These are phyloP conservation scores for Hormaphis cornu DNA, from an alignment of 1,140 invertebrate species.

Conservation along the genomic window DNA sequence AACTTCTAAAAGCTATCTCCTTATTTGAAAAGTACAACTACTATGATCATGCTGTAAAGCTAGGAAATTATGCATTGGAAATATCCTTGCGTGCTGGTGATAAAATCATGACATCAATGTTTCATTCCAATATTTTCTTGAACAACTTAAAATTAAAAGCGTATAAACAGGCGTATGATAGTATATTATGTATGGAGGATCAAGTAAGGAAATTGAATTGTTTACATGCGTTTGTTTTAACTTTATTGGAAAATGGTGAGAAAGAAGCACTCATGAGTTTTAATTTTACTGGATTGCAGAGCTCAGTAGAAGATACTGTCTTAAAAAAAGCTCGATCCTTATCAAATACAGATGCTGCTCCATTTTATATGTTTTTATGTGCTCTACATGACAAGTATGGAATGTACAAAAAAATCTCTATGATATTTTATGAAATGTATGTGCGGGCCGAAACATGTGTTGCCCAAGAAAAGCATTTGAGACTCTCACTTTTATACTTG, in stretches of 20 bases:
- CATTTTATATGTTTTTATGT: conserved; percentile 26
- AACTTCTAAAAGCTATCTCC: conserved; percentile 11
- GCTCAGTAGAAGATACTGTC: conserved; percentile 11
- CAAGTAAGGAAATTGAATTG: conserved; percentile 16
- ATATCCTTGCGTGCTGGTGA: background rate
- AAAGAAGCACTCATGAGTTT: conserved; percentile 2
- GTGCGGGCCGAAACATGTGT: background rate
- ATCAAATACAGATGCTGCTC: conserved; percentile 5
- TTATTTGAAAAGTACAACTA: conserved; percentile 14
- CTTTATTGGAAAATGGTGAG: conserved; percentile 19
- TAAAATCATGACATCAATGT: conserved; percentile 10
- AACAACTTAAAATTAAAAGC: conserved; percentile 20
- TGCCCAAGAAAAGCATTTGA: conserved; percentile 16
- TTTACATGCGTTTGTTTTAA: conserved; percentile 21
- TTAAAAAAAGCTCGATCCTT: conserved; percentile 25
- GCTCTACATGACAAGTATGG: conserved; percentile 12
- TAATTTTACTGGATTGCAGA: conserved; percentile 13
- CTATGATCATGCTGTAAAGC: conserved; percentile 11
- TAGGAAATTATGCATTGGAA: conserved; percentile 6
- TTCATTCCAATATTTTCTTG: conserved; percentile 17
- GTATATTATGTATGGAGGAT: conserved; percentile 5
- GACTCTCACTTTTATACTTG: conserved; percentile 14
- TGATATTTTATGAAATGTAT: conserved; percentile 29
- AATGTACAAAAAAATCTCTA: conserved; percentile 17
- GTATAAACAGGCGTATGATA: background rate